phyloP scores from a whole-genome alignment of 2,797 vertebrate genomes.

The Pangasius mekongensis region DNA sequence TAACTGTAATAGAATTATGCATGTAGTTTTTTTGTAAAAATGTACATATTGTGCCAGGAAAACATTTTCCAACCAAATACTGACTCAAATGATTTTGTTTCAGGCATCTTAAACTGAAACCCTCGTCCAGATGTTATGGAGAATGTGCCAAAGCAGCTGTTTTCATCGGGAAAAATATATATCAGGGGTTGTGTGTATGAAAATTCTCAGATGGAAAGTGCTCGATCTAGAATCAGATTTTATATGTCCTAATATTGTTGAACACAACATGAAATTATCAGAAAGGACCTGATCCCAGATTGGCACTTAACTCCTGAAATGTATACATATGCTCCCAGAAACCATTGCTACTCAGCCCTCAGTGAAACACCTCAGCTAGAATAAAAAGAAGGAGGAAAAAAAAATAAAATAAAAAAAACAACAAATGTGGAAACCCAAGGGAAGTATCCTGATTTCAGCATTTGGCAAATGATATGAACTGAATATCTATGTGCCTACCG shows the following conservation, averaged over 20 bases:
- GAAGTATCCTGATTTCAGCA: constrained; percentile 76
- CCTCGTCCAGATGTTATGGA: constrained; percentile 68
- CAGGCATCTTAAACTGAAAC: constrained; percentile 73
- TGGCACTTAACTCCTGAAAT: constrained; percentile 14
- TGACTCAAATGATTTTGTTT: constrained; percentile 67
- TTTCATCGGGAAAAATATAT: constrained; percentile 63
- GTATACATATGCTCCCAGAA: constrained; percentile 29
- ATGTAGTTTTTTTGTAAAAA: constrained; percentile 44
- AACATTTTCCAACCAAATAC: constrained; percentile 55
- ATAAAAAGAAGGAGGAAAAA: constrained; percentile 39
- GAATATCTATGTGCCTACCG: constrained; percentile 91
- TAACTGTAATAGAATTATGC: constrained; percentile 51
- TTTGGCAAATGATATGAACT: constrained; percentile 68
- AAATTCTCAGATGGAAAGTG: background rate
- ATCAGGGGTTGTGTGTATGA: constrained; percentile 13
- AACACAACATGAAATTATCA: background rate
- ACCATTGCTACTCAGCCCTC: constrained; percentile 51
- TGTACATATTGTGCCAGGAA: constrained; percentile 49
- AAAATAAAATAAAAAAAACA: background rate
- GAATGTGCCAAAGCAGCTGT: constrained; percentile 81
- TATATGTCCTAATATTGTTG: background rate
- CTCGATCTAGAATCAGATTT: constrained; percentile 25
- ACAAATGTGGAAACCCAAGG: constrained; percentile 40
- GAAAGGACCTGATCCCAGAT: constrained; percentile 5
- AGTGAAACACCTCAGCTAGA: constrained; percentile 61